Evolutionary conservation across 2,797 vertebrate species (phyloP).

Genomic region (Podarcis lilfordi): DNA sequence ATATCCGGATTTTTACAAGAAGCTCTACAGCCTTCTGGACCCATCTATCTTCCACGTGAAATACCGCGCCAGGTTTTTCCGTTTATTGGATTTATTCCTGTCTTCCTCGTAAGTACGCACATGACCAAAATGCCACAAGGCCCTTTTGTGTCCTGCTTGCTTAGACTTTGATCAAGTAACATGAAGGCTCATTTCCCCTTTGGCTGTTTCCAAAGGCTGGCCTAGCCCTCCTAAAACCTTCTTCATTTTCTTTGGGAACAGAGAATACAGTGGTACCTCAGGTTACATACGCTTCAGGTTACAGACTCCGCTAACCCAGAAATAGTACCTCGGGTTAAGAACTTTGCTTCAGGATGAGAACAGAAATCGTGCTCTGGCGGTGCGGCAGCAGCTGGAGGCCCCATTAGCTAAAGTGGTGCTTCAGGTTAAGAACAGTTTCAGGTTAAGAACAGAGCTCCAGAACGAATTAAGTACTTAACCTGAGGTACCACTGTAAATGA

Average conservation of each 20-base stretch:
- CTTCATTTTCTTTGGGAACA: neutral
- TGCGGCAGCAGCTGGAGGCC: too few species aligned
- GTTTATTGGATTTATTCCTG: slow-evolving; percentile 89
- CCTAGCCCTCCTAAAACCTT: neutral
- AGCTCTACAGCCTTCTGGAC: slow-evolving; percentile 92
- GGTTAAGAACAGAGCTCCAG: too few species aligned
- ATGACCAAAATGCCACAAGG: neutral
- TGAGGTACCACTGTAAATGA: too few species aligned
- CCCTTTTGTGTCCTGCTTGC: neutral
- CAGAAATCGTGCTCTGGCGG: too few species aligned
- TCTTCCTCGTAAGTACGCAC: slow-evolving; percentile 89
- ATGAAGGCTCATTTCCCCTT: accelerated
- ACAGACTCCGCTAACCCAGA: too few species aligned
- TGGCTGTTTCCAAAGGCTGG: neutral
- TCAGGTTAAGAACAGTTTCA: too few species aligned
- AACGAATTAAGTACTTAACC: too few species aligned
- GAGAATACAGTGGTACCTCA: too few species aligned
- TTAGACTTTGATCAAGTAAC: neutral
- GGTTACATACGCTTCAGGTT: too few species aligned
- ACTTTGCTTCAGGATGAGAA: too few species aligned
- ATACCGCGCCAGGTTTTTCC: slow-evolving; percentile 94
- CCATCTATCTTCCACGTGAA: slow-evolving; percentile 92
- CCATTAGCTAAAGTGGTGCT: too few species aligned
- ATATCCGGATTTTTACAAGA: slow-evolving; percentile 96
- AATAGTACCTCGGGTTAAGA: too few species aligned